A percentile compares a stretch with the other conserved stretches of the same genome.
These are phyloP conservation scores for Sebastiscus albofasciatus DNA, from an alignment of 2,797 vertebrate species.

Conservation along the genomic window DNA sequence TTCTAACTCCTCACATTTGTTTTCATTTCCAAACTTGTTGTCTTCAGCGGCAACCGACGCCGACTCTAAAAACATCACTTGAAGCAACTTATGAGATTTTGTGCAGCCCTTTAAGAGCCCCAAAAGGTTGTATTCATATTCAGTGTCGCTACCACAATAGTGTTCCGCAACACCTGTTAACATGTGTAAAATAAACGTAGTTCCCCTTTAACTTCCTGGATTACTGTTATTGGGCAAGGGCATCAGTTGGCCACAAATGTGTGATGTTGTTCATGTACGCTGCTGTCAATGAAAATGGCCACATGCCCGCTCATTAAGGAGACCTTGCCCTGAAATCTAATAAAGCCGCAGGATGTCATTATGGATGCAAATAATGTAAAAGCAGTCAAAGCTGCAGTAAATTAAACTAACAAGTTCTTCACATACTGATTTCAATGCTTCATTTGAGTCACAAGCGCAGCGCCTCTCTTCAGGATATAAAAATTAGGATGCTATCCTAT, in stretches of 20 bases:
- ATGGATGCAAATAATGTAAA: background rate
- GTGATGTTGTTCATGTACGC: background rate
- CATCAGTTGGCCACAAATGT: background rate
- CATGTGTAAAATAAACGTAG: background rate
- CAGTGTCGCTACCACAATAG: background rate
- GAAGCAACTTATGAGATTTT: conserved; percentile 3
- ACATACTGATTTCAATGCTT: conserved; percentile 20
- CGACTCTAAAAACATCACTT: background rate
- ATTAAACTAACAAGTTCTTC: background rate
- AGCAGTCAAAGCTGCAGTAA: background rate
- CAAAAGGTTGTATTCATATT: background rate
- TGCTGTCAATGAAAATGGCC: background rate
- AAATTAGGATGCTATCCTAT: conserved; percentile 31
- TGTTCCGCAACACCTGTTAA: background rate
- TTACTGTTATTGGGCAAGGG: background rate
- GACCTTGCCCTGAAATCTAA: background rate
- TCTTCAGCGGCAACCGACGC: background rate
- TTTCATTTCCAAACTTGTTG: background rate
- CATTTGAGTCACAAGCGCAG: background rate
- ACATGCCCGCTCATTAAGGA: background rate
- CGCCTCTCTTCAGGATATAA: conserved; percentile 18
- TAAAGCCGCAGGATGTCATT: background rate
- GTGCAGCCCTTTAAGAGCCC: background rate
- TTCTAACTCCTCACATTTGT: background rate
- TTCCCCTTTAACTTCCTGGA: background rate